phyloP scores from a whole-genome alignment of 2,888 invertebrate species.

The Drosophila villosipedis region DNA sequence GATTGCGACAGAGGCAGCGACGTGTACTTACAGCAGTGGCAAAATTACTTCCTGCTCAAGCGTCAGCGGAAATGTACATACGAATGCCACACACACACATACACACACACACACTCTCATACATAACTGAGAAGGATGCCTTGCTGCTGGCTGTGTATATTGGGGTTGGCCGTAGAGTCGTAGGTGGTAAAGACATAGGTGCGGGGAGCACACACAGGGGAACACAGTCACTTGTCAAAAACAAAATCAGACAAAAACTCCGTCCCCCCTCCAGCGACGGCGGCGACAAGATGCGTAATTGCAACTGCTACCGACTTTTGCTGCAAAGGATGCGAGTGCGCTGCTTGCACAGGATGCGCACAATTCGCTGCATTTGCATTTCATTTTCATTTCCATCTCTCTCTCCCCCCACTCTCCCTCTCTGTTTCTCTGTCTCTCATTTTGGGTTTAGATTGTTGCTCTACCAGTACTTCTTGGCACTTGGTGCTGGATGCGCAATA shows the following conservation, averaged over 20 bases:
- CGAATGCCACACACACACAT: constrained; percentile 59
- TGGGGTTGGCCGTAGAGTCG: not conserved
- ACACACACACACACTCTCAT: constrained; percentile 34
- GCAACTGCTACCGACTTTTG: constrained; percentile 64
- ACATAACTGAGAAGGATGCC: constrained; percentile 22
- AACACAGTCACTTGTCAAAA: constrained; percentile 77
- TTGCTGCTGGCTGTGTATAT: constrained; percentile 14
- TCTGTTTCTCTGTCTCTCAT: not conserved
- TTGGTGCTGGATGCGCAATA: constrained; percentile 49
- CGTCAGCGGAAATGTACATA: constrained; percentile 78
- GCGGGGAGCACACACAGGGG: constrained; percentile 30
- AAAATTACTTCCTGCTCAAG: constrained; percentile 81
- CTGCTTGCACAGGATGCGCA: constrained; percentile 66
- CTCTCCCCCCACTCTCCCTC: not conserved
- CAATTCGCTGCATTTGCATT: constrained; percentile 66
- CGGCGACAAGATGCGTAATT: constrained; percentile 80
- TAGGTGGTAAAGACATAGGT: not conserved
- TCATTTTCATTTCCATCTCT: constrained; percentile 6
- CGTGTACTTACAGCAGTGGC: constrained; percentile 61
- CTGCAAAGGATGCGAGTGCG: constrained; percentile 36
- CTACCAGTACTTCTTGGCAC: not conserved
- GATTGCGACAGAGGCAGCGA: constrained; percentile 19
- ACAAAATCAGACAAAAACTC: constrained; percentile 78
- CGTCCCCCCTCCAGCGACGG: constrained; percentile 37
- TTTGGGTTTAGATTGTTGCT: not conserved